Percentiles rank a stretch among this genome's conserved stretches.
Conservation (phyloP, 2,113 vertebrate species). For the Xenopus laevis region DNA sequence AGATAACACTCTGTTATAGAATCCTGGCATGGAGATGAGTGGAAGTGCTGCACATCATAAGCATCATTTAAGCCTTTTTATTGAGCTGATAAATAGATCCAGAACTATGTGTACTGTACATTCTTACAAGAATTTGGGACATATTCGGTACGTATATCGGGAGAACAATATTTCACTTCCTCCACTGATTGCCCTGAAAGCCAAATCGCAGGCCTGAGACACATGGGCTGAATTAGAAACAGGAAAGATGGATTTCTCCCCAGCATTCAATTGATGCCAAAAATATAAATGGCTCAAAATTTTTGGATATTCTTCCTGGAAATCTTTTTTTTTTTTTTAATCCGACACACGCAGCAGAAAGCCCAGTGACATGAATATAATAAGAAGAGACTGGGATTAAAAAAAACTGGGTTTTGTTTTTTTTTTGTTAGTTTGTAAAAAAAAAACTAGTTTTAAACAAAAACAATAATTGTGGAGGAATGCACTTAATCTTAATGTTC, state of each 20-base stretch:
- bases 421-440: constrained; percentile 6
- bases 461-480: constrained; percentile 16
- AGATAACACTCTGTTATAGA: not conserved
- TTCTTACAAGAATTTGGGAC: constrained; percentile 12
- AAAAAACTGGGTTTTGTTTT: not conserved
- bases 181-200: constrained; percentile 48
- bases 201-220: constrained; percentile 27
- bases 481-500: constrained; percentile 18
- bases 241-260: constrained; percentile 49
- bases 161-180: constrained; percentile 45
- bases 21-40: constrained; percentile 18
- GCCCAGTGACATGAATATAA: constrained; percentile 16
- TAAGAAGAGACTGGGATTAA: constrained; percentile 32
- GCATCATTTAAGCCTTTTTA: not conserved
- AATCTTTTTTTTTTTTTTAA: constrained; percentile 35
- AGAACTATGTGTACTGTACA: constrained; percentile 1
- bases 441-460: constrained; percentile 8
- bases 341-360: constrained; percentile 29
- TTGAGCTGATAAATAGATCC: constrained; percentile 3
- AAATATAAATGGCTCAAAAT: constrained; percentile 44
- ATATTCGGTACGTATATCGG: constrained; percentile 8
- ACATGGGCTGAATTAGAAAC: constrained; percentile 55
- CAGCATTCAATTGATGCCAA: constrained; percentile 47
- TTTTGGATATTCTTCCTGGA: constrained; percentile 34
- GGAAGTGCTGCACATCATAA: constrained; percentile 10